Evolutionary conservation across 2,113 vertebrate genomes (phyloP).

Genomic region (Circaetus gallicus): DNA sequence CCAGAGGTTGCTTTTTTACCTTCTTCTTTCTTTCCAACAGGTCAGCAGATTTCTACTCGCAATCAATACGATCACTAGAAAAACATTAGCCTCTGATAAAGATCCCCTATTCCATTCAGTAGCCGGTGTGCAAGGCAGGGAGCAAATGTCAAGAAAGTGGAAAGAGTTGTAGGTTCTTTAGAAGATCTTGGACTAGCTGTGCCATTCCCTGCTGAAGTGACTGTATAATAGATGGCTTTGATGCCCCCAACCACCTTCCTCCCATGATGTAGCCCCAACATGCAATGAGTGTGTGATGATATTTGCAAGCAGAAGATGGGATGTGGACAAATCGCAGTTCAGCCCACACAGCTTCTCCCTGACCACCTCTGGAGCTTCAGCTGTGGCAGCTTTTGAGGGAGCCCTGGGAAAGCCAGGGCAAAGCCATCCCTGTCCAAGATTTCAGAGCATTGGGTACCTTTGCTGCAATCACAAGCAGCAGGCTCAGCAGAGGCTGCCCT

Average conservation of each 20-base stretch:
- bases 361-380: neutral
- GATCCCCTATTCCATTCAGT: neutral
- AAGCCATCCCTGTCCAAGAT: neutral
- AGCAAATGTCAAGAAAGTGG: neutral
- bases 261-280: neutral
- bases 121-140: neutral
- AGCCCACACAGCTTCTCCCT: neutral
- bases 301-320: neutral
- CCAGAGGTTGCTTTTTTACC: neutral
- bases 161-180: neutral
- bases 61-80: neutral
- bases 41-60: neutral
- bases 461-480: neutral
- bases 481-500: neutral
- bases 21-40: neutral
- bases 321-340: neutral
- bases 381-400: neutral
- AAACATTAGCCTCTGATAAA: neutral
- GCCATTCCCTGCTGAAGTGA: neutral
- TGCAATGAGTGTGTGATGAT: no score
- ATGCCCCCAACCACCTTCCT: fast-evolving
- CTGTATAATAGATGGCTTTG: fast-evolving
- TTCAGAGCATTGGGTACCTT: neutral
- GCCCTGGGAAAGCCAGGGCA: neutral
- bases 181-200: neutral